phyloP scores from a whole-genome alignment of 2,113 vertebrate genomes.

The Herpetotheres cachinnans region DNA sequence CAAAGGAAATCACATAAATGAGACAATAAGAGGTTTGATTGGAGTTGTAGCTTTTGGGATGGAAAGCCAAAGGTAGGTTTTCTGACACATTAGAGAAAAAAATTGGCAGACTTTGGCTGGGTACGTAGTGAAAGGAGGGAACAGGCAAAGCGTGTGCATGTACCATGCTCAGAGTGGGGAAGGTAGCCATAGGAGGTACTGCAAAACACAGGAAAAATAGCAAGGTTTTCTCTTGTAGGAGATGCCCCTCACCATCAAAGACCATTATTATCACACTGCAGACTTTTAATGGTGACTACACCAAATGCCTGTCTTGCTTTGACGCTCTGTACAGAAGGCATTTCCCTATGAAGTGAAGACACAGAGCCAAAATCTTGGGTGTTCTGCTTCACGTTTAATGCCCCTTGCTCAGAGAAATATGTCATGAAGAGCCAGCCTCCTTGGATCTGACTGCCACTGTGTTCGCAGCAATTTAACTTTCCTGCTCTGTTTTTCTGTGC shows the following conservation, averaged over 20 bases:
- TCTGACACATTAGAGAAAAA: neutral
- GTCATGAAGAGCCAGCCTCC: neutral
- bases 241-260: neutral
- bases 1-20: neutral
- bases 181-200: neutral
- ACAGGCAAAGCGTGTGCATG: neutral
- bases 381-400: slow-evolving; percentile 25
- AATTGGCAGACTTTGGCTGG: neutral
- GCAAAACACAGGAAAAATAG: neutral
- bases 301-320: neutral
- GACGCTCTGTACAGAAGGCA: neutral
- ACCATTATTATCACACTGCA: neutral
- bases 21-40: neutral
- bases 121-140: neutral
- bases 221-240: neutral
- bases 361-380: neutral
- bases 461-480: slow-evolving; percentile 12
- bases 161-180: neutral
- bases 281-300: neutral
- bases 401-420: neutral
- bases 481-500: slow-evolving; percentile 6
- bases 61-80: neutral
- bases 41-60: neutral
- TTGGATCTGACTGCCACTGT: slow-evolving; percentile 6
- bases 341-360: neutral